Base-by-base conservation (phyloP, 2,888 invertebrate species). In the Leptodirus hochenwartii region DNA sequence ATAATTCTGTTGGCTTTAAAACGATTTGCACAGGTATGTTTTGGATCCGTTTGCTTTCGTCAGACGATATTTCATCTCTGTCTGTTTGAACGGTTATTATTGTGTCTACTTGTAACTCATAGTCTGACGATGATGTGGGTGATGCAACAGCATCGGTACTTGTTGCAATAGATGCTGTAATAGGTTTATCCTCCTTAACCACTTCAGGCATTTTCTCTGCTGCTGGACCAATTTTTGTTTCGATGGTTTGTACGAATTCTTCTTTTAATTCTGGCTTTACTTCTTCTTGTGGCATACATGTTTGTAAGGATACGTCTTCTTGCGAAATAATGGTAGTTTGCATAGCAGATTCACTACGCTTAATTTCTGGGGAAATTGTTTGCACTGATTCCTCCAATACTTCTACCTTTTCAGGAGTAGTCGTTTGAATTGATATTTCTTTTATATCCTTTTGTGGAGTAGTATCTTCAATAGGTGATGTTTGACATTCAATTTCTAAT, bases 341-440 rank as follows among this genome's bases (percentile, higher is more conserved):
- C 41, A 53, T 51, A 4, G 51, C 47, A 2, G 50, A 47, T 33
- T 56, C 56, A 30, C 42, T 46, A 38, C 41, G 39, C 11, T 42
- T 34, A 27, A 43, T 36, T 35, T 45, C 45, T 26, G 47, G 45
- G 10, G 45, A 43, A 6, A 47, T 37, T 2, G 53, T 54, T 41
- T 54, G 54, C 5, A 47, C 43, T 4, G 38, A 41, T 43, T 50
- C 49, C 39, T 55, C 53, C 6, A 39, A 29, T 3, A 49, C 36
- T 37, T 46, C 45, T 1, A 42, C 34, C 13, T 38, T 36, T 39
- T 53, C 51, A 4, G 54, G 54, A 9, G 51, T 44, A 3, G 48
- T 38, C 2, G 62, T 61, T 43, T 61, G 62, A 26, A 58, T 53
- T 4, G 51, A 52, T 14, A 43, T 47, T 37, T 63, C 60, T 25